Base-by-base conservation (phyloP, 2,113 vertebrate genomes). In the Austrofundulus limnaeus region DNA sequence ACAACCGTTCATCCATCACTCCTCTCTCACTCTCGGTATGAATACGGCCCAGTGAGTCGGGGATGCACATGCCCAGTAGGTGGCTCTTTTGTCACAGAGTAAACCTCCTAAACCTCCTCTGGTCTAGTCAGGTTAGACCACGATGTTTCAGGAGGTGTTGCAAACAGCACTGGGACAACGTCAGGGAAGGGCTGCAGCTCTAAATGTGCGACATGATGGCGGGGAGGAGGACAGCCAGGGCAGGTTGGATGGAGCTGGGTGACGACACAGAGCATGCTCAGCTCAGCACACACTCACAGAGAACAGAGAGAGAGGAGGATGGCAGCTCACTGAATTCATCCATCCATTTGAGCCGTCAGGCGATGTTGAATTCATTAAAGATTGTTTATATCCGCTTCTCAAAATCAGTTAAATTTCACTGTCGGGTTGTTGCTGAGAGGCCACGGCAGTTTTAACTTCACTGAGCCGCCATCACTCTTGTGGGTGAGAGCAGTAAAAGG, bases 391-490 rank as follows among this genome's bases (percentile, higher is more conserved):
- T 11, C 41, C 5, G 24, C 28, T 34, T 37, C 16, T 12, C 19
- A 24, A 7, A 1, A 5, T 7, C 39, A n/a, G n/a, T 49, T 1
- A 5, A 39, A 75, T 37, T 21, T 58, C 39, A 74, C 15, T 13
- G 50, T 12, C 55, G 17, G 20, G 31, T 56, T 1, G 37, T 17
- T 19, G 11, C 37, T 42, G 11, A 55, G 49, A 15, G n/a, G 17
- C 5, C 9, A 52, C 11, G n/a, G 15, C 39, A 21, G 2, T 25
- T 62, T 55, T 55, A 15, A 61, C 46, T 94, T 95, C 95, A 95
- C 88, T 98, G 96, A 97, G 95, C 96, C 96, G 95, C 95, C 97
- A 98, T 94, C 93, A 87, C 94, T 95, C 93, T 89, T 88, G 88
- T 94, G 93, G 94, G 92, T 92, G 71, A 93, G 94, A 95, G 92